These are phyloP conservation scores for Thunnus albacares DNA, from an alignment of 2,797 vertebrate species.

Conservation along the genomic window DNA sequence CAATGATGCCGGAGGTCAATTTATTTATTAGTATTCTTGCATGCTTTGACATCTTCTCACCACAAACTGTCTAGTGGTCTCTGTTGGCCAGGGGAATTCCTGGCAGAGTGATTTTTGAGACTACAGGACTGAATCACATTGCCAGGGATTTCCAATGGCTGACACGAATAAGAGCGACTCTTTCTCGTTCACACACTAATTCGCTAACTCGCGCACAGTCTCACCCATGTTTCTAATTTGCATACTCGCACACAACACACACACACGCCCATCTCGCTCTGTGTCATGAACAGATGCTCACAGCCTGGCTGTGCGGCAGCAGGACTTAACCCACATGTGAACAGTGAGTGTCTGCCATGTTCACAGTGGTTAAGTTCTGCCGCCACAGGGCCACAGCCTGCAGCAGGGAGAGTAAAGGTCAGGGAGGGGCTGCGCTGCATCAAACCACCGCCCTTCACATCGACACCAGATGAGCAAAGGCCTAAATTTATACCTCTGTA, in stretches of 20 bases:
- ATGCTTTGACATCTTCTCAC: constrained; percentile 25
- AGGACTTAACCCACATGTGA: constrained; percentile 97
- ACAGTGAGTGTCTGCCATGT: constrained; percentile 88
- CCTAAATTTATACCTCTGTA: neutral
- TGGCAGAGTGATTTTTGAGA: constrained; percentile 97
- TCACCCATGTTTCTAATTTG: constrained; percentile 40
- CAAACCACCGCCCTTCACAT: constrained; percentile 37
- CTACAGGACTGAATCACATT: constrained; percentile 94
- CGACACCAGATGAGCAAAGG: neutral
- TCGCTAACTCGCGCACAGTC: constrained; percentile 20
- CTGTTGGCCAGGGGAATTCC: constrained; percentile 95
- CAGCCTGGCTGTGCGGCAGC: constrained; percentile 80
- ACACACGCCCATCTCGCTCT: constrained; percentile 18
- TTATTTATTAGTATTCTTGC: constrained; percentile 20
- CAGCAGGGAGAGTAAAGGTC: constrained; percentile 55
- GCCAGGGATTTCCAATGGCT: constrained; percentile 99
- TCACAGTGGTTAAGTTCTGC: constrained; percentile 99
- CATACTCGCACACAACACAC: constrained; percentile 10
- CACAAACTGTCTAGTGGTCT: constrained; percentile 59
- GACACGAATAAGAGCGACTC: constrained; percentile 79
- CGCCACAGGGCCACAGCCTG: constrained; percentile 76
- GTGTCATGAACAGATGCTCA: constrained; percentile 35
- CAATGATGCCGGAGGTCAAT: constrained; percentile 10
- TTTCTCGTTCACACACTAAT: constrained; percentile 26
- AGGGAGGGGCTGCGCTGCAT: constrained; percentile 53